Evolutionary conservation across 2,113 vertebrate genomes (phyloP), one percentile per base, ranked within the genome.

Genomic region (Globicephala melas): DNA sequence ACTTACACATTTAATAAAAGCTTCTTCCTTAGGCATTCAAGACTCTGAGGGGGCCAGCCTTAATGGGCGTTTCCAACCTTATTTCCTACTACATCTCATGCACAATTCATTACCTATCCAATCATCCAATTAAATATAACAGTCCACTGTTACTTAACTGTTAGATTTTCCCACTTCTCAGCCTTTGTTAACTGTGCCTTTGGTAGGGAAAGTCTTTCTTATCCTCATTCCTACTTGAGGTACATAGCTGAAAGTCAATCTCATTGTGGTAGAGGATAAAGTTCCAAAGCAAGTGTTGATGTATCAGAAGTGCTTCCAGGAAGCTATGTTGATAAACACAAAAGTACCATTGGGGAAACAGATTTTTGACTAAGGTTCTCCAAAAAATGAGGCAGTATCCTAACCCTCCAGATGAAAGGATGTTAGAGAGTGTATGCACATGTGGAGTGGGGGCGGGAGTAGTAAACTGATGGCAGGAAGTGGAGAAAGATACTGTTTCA

Each of bases 241-340:
- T 91, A 93, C 9, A 55, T 18, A 92, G 92, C 68, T 60, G 47
- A 91, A 97, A 94, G 68, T 73, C 31, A 76, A 15, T 89, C 83
- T 79, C 70, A 95, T 50, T 91, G 65, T 81, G 77, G 79, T 76
- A 93, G 65, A 94, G 84, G 38, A 96, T 80, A 58, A 85, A 71
- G 70, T 84, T 91, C n/a, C 65, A 96, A 90, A 90, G 88, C 63
- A 92, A 96, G 53, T 85, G 36, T 91, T 96, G 65, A 94, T 74
- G 60, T 85, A 95, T 65, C 17, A 47, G 6, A 88, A 28, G 20
- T 26, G 33, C 63, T 83, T 90, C 63, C 90, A 81, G 33, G 50
- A 97, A 95, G 67, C 25, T 95, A 96, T 89, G 33, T 7, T 94
- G 70, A 82, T 79, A 91, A 95, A 67, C 12, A 93, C 26, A 71